A percentile compares a stretch with the other conserved stretches of the same genome.
Conservation (phyloP, 1,140 invertebrate species). For the Psix sp. region DNA sequence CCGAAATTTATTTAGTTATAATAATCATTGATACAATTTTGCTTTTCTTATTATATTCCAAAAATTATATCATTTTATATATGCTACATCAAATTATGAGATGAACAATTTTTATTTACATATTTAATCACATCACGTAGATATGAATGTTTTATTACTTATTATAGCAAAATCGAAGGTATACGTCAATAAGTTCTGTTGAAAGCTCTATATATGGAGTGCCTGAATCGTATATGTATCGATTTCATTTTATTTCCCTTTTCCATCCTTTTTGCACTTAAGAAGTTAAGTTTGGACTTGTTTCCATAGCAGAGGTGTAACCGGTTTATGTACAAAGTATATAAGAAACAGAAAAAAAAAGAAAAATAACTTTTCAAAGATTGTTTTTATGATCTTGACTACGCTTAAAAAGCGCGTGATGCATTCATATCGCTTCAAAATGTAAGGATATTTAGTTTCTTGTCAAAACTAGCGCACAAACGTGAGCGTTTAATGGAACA, state of each 20-base stretch:
- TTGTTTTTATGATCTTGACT: constrained; percentile 28
- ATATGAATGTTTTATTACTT: constrained; percentile 12
- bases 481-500: constrained; percentile 8
- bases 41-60: too few relatives aligned
- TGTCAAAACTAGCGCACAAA: background rate
- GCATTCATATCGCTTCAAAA: constrained; percentile 31
- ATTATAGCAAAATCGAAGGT: constrained; percentile 26
- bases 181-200: constrained; percentile 29
- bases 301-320: constrained; percentile 57
- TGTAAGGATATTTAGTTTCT: constrained; percentile 39
- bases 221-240: constrained; percentile 51
- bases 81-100: too few relatives aligned
- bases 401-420: constrained; percentile 27
- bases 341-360: constrained; percentile 18
- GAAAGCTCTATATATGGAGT: constrained; percentile 52
- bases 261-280: constrained; percentile 26
- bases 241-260: constrained; percentile 35
- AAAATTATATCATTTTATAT: too few relatives aligned
- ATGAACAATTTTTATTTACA: too few relatives aligned
- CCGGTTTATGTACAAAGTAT: constrained; percentile 45
- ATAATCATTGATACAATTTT: too few relatives aligned
- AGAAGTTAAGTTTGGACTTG: constrained; percentile 53
- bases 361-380: constrained; percentile 45
- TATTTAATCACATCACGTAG: background rate
- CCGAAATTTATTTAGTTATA: too few relatives aligned